These are phyloP conservation scores for Theretra japonica DNA, from an alignment of 2,888 invertebrate genomes.

Conservation along the genomic window DNA sequence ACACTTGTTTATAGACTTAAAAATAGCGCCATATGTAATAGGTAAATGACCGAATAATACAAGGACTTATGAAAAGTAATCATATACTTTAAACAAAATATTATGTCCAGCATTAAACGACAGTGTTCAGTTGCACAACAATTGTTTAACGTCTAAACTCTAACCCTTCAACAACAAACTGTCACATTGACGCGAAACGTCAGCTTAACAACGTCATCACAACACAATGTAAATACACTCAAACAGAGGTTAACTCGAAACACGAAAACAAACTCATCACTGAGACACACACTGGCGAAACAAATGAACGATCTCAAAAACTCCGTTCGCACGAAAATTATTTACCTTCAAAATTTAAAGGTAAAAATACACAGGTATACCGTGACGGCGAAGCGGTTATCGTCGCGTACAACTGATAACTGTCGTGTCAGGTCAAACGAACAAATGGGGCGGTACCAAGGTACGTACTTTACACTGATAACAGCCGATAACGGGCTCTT, in stretches of 20 bases:
- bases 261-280: slow-evolving; percentile 18
- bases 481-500: slow-evolving; percentile 81
- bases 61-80: not conserved
- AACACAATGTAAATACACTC: slow-evolving; percentile 3
- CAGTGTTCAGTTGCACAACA: not conserved
- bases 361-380: slow-evolving; percentile 76
- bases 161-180: slow-evolving; percentile 5
- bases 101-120: not conserved
- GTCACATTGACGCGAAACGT: slow-evolving; percentile 18
- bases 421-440: slow-evolving; percentile 84
- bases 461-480: slow-evolving; percentile 70
- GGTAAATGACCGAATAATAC: not conserved
- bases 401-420: slow-evolving; percentile 80
- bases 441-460: slow-evolving; percentile 80
- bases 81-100: not conserved
- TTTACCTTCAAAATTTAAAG: slow-evolving; percentile 58
- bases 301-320: not conserved
- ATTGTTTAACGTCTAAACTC: not conserved
- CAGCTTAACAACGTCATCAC: slow-evolving; percentile 17
- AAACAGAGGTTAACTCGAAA: not conserved
- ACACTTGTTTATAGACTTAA: too few species aligned
- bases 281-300: slow-evolving; percentile 18
- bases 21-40: too few species aligned
- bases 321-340: slow-evolving; percentile 35
- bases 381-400: slow-evolving; percentile 73